Base-by-base conservation (phyloP, 2,113 vertebrate species). In the Petromus typicus region DNA sequence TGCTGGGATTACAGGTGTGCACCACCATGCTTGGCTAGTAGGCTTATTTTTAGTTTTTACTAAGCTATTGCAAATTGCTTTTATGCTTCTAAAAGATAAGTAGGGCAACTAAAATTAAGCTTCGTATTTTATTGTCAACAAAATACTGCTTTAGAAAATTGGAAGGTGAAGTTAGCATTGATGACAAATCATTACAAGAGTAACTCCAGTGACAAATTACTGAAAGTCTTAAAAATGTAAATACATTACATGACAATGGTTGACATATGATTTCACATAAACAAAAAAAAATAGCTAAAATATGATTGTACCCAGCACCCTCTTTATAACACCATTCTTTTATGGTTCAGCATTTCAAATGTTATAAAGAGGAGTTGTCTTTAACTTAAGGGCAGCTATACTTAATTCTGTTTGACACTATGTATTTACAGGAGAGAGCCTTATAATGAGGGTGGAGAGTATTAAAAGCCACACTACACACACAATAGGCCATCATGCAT, bases 401-500 rank as follows among this genome's bases (percentile, higher is more conserved):
- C 89, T 96, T 97, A 95, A 94, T 90, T 97, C 83, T 95, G 92
- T 97, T 92, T 94, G 79, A 92, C 73, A 93, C 93, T 96, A 80
- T 40, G 30, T 89, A 87, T 97, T 97, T 86, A 96, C 8, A 94
- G 96, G 95, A 97, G 87, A 45, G 97, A 98, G 98, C 97, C 98
- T 98, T 98, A 98, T 98, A 98, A 99, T 98, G 98, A 99, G 98
- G 98, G 98, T 98, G 98, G 97, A 98, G 96, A 98, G 98, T 98
- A 98, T 98, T 71, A 96, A 98, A 98, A 98, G 98, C 98, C 98
- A 98, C 98, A 96, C 88, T 98, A 98, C 98, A 98, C 98, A 98
- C 98, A 99, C 98, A 98, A 98, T 97, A 98, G 98, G 98, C 98
- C 98, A 98, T 98, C 98, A 98, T 99, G 98, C 98, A 99, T 98